A percentile compares a stretch with the other conserved stretches of the same genome.
phyloP scores from a whole-genome alignment of 2,888 invertebrate species.

The Scotopteryx bipunctaria region DNA sequence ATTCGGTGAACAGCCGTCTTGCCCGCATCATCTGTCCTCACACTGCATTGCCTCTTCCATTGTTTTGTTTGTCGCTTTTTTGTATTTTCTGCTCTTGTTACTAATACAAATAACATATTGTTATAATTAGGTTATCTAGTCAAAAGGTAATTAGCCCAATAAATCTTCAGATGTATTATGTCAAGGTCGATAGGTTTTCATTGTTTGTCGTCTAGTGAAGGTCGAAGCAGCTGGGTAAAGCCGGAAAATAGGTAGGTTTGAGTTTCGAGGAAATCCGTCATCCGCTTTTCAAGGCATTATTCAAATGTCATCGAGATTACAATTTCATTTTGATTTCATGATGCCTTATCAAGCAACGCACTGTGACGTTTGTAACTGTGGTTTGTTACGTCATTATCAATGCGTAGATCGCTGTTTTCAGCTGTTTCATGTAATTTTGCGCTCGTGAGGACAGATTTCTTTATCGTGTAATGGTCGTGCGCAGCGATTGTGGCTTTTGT shows the following conservation, averaged over 20 bases:
- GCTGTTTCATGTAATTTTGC: conserved; percentile 52
- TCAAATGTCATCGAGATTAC: conserved; percentile 58
- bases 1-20: conserved; percentile 82
- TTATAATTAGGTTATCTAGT: conserved; percentile 66
- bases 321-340: conserved; percentile 50
- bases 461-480: conserved; percentile 63
- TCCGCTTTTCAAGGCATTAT: conserved; percentile 75
- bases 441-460: conserved; percentile 58
- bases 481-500: conserved; percentile 71
- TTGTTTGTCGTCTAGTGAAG: conserved; percentile 79
- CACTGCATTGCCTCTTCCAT: conserved; percentile 55
- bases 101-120: conserved; percentile 66
- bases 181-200: conserved; percentile 78
- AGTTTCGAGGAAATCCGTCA: conserved; percentile 74
- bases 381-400: conserved; percentile 52
- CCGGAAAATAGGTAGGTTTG: conserved; percentile 68
- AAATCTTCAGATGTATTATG: conserved; percentile 71
- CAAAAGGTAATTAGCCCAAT: conserved; percentile 67
- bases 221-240: conserved; percentile 69
- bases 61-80: conserved; percentile 64
- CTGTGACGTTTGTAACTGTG: conserved; percentile 47
- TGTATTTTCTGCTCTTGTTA: conserved; percentile 60
- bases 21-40: conserved; percentile 72
- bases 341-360: conserved; percentile 49
- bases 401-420: conserved; percentile 46